phyloP scores from a whole-genome alignment of 2,797 vertebrate genomes.

The Lophotriccus pileatus region DNA sequence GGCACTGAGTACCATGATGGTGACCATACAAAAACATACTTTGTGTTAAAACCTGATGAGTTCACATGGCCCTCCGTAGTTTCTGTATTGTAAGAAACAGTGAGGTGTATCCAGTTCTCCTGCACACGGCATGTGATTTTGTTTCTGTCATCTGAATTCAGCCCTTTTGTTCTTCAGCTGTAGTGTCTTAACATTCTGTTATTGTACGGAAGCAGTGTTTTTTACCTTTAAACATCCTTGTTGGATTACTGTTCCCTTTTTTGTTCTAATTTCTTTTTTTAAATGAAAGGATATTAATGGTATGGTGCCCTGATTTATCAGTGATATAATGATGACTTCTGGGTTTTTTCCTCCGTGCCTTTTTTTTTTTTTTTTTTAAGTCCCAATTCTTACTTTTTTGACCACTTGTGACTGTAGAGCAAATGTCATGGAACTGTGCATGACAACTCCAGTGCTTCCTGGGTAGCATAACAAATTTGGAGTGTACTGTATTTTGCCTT shows the following conservation, averaged over 20 bases:
- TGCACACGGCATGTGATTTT: not conserved
- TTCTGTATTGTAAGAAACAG: not conserved
- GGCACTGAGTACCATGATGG: not conserved
- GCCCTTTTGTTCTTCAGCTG: not conserved
- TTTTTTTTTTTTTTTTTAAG: not conserved
- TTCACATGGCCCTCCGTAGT: not conserved
- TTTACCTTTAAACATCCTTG: constrained; percentile 5
- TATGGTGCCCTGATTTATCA: not conserved
- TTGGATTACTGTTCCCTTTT: not conserved
- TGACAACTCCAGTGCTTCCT: not conserved
- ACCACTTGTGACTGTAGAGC: not conserved
- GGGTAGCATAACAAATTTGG: not conserved
- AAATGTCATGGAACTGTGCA: not conserved
- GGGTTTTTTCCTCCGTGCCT: not conserved
- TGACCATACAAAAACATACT: not conserved
- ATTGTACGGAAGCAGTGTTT: not conserved
- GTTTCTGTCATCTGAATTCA: not conserved
- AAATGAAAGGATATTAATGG: not conserved
- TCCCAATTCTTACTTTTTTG: not conserved
- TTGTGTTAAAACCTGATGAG: not conserved
- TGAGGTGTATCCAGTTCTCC: not conserved
- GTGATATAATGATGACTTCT: not conserved
- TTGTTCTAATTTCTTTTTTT: constrained; percentile 5
- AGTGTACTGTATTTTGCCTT: not conserved
- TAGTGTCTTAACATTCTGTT: not conserved